phyloP scores from a whole-genome alignment of 2,888 invertebrate species.

The Eristalis intricaria region DNA sequence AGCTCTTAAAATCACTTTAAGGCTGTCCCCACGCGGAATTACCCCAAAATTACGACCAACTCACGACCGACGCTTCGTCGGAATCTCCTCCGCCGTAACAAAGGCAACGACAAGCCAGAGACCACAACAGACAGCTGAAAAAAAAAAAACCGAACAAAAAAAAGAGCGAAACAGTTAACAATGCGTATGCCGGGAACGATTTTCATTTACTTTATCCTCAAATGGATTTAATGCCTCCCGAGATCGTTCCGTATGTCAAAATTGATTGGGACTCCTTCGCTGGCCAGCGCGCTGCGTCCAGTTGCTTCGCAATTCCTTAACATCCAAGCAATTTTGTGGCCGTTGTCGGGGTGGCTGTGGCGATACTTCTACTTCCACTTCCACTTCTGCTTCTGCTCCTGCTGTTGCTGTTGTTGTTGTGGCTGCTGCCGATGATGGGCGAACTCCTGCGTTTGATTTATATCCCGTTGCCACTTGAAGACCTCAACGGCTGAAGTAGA shows the following conservation, averaged over 20 bases:
- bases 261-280: slow-evolving; percentile 70
- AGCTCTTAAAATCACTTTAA: not conserved
- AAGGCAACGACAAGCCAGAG: not conserved
- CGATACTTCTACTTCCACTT: slow-evolving; percentile 6
- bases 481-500: slow-evolving; percentile 26
- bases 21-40: slow-evolving; percentile 15
- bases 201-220: slow-evolving; percentile 71
- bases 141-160: not conserved
- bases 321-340: slow-evolving; percentile 67
- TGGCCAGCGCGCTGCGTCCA: slow-evolving; percentile 50
- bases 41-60: slow-evolving; percentile 21
- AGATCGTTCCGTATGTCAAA: slow-evolving; percentile 72
- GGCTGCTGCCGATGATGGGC: slow-evolving; percentile 48
- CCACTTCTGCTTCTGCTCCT: not conserved
- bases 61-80: not conserved
- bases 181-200: slow-evolving; percentile 68
- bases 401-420: slow-evolving; percentile 30
- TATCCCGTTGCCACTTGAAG: slow-evolving; percentile 69
- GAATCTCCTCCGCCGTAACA: not conserved
- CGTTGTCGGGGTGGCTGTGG: slow-evolving; percentile 26
- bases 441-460: slow-evolving; percentile 71
- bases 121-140: not conserved
- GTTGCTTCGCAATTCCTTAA: slow-evolving; percentile 69
- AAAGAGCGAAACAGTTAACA: slow-evolving; percentile 56
- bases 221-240: slow-evolving; percentile 70